phyloP scores from a whole-genome alignment of 2,797 vertebrate genomes.

The Parauchenoglanis punctatus region DNA sequence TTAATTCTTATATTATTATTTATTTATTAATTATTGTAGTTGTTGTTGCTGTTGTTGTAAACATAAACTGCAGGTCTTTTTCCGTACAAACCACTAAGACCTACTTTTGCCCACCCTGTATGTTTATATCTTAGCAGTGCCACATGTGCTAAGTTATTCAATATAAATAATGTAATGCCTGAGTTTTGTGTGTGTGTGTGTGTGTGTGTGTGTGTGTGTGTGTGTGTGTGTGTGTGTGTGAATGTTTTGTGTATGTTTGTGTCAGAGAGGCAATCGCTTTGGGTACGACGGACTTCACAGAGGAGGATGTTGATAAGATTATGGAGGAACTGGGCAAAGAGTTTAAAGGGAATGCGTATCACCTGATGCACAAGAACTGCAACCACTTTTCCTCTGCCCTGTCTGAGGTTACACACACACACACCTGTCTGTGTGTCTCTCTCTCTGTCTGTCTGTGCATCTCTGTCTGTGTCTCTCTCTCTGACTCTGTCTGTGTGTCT shows the following conservation, averaged over 20 bases:
- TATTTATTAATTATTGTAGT: too few relatives aligned
- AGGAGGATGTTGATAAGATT: conserved; percentile 91
- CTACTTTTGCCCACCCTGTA: too few relatives aligned
- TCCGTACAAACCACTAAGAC: too few relatives aligned
- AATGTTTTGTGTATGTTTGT: too few relatives aligned
- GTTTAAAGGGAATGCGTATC: conserved; percentile 87
- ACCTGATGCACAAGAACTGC: conserved; percentile 93
- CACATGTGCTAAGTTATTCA: background rate
- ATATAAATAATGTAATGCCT: background rate
- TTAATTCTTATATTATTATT: too few relatives aligned
- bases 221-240: conserved; percentile 10
- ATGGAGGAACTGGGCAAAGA: conserved; percentile 92
- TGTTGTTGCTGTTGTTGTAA: too few relatives aligned
- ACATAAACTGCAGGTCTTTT: too few relatives aligned
- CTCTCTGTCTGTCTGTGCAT: too few relatives aligned
- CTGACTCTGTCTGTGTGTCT: too few relatives aligned
- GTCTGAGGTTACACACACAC: conserved; percentile 77
- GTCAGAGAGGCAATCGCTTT: conserved; percentile 88
- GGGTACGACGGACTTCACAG: conserved; percentile 91
- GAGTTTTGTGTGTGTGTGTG: conserved; percentile 6
- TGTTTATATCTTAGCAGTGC: too few relatives aligned
- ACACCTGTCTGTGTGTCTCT: too few relatives aligned
- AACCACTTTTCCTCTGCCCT: conserved; percentile 90
- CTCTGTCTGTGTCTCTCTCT: too few relatives aligned
- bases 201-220: conserved; percentile 17